Base-by-base conservation (phyloP, 2,797 vertebrate species). In the Oophaga sylvatica region DNA sequence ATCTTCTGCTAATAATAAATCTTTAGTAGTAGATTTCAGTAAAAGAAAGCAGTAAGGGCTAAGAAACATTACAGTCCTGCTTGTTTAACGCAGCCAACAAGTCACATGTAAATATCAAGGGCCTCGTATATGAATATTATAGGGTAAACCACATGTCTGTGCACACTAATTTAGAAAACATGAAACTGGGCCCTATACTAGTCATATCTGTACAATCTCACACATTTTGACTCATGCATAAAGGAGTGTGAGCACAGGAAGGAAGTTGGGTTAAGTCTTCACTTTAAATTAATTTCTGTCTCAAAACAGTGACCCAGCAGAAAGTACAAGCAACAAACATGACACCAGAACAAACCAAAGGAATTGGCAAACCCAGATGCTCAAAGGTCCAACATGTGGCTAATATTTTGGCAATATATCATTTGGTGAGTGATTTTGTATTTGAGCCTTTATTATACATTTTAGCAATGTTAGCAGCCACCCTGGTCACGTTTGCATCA, bases 391-490 rank as follows among this genome's bases (percentile, higher is more conserved):
- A 15, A 20, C 17, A 4, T 48, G 15, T 86, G 63, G 71, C 80
- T 22, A 45, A 56, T 4, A 17, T 65, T 35, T 53, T 83, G 80
- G 81, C 84, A 20, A 70, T 82, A 48, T 86, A 71, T 59, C 84
- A 86, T 60, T 45, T 86, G 84, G 88, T 89, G 53, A 86, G 84
- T 89, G 16, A 75, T 7, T 16, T 75, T 84, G 13, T 35, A 63
- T 11, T 83, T 12, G 3, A 29, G n/a, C 3, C 35, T 22, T 73
- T 45, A 11, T 22, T 67, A 13, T 29, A 29, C 26, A 5, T 67
- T 70, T 35, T 73, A 65, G 11, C 63, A 65, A 26, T n/a, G 22
- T 65, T 2, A 8, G n/a, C n/a, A 65, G n/a, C n/a, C 12, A 31
- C 12, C 1, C 1, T 35, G 41, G 31, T 71, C 8, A 35, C 17